Evolutionary conservation across 2,888 invertebrate genomes (phyloP).

Genomic region (Coleophora flavipennella): DNA sequence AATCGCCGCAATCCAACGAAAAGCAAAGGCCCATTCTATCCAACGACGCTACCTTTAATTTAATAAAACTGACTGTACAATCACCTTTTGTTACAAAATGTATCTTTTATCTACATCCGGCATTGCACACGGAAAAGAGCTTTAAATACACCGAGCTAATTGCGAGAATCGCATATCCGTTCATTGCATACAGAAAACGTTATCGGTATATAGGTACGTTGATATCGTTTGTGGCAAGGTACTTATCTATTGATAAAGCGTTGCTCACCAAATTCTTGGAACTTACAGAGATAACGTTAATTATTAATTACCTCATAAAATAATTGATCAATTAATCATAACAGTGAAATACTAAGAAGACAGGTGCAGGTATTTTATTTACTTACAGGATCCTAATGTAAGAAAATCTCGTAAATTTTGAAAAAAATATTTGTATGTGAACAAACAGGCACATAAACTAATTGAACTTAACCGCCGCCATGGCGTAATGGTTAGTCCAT

Average conservation of each 20-base stretch:
- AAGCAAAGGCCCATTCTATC: constrained; percentile 55
- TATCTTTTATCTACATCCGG: not conserved
- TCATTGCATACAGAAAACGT: constrained; percentile 9
- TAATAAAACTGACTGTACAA: not conserved
- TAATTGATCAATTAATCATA: too few relatives aligned
- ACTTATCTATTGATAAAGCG: constrained; percentile 37
- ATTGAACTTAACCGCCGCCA: too few relatives aligned
- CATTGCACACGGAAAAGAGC: too few relatives aligned
- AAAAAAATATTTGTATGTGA: too few relatives aligned
- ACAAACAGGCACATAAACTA: too few relatives aligned
- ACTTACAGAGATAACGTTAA: not conserved
- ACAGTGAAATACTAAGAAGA: too few relatives aligned
- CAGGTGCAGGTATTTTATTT: too few relatives aligned
- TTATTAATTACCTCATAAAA: not conserved
- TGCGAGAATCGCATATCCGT: not conserved
- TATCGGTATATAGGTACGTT: constrained; percentile 31
- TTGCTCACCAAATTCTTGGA: constrained; percentile 3
- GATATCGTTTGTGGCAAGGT: constrained; percentile 2
- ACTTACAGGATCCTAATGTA: too few relatives aligned
- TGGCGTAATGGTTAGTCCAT: too few relatives aligned
- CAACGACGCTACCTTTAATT: constrained; percentile 5
- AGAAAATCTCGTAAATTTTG: too few relatives aligned
- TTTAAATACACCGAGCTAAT: too few relatives aligned
- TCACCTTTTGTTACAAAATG: not conserved
- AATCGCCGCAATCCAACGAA: constrained; percentile 57